A percentile compares a stretch with the other conserved stretches of the same genome.
Conservation (phyloP, 2,888 invertebrate genomes). For the Cheilosia vernalis region DNA sequence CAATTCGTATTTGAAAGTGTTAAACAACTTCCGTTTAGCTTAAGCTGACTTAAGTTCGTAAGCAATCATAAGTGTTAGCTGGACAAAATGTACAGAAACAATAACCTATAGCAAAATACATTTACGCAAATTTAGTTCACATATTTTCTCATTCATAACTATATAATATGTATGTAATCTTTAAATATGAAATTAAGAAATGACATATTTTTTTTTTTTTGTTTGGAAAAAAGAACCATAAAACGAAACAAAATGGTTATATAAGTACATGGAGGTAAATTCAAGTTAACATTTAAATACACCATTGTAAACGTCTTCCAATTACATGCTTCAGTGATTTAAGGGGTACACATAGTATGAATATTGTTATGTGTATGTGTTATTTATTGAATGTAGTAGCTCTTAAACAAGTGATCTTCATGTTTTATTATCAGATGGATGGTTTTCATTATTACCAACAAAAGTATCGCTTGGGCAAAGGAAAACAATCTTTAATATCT, state of each 20-base stretch:
- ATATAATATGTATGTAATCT: neutral
- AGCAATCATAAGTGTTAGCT: neutral
- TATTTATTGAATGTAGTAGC: slow-evolving; percentile 20
- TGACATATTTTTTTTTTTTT: too few species aligned
- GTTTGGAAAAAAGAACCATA: neutral
- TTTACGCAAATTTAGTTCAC: slow-evolving; percentile 7
- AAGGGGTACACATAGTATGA: neutral
- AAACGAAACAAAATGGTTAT: neutral
- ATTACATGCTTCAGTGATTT: slow-evolving; percentile 22
- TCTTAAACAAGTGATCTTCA: slow-evolving; percentile 28
- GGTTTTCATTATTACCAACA: slow-evolving; percentile 45
- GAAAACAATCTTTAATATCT: slow-evolving; percentile 73
- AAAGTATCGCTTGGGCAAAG: slow-evolving; percentile 64
- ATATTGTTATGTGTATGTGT: neutral
- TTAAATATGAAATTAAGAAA: neutral
- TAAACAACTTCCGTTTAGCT: neutral
- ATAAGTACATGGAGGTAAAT: slow-evolving; percentile 44
- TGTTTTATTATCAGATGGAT: slow-evolving; percentile 13
- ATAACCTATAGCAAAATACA: slow-evolving; percentile 14
- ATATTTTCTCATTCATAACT: slow-evolving; percentile 12
- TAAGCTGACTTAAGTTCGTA: slow-evolving; percentile 13
- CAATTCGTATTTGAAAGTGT: slow-evolving; percentile 17
- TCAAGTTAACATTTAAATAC: slow-evolving; percentile 31
- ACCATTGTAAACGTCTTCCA: slow-evolving; percentile 12
- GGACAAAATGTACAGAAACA: slow-evolving; percentile 10